Evolutionary conservation across 2,888 invertebrate genomes (phyloP).

Genomic region (Acrocera orbiculus): DNA sequence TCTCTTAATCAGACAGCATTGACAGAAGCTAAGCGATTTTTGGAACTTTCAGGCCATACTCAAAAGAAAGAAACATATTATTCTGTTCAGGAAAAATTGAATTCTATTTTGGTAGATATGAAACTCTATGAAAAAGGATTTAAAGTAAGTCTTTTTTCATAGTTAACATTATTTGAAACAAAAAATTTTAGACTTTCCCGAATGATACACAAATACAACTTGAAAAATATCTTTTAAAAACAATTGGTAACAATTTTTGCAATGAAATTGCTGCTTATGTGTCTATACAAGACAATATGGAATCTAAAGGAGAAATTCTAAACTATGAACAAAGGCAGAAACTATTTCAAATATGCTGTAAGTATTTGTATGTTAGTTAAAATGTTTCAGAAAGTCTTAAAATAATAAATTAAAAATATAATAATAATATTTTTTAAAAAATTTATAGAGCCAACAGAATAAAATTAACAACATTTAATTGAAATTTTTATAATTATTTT

Average conservation of each 20-base stretch:
- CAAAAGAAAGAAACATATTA: constrained; percentile 62
- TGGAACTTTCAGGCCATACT: constrained; percentile 54
- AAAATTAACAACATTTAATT: background rate
- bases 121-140: constrained; percentile 67
- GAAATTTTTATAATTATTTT: background rate
- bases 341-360: constrained; percentile 42
- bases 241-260: constrained; percentile 64
- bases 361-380: background rate
- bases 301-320: constrained; percentile 35
- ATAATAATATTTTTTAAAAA: background rate
- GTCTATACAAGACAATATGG: constrained; percentile 52
- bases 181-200: constrained; percentile 33
- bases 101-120: constrained; percentile 54
- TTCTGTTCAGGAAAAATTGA: constrained; percentile 67
- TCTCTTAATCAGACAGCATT: constrained; percentile 48
- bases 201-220: constrained; percentile 47
- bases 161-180: background rate
- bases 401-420: background rate
- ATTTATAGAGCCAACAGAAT: background rate
- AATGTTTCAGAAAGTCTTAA: background rate
- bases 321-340: constrained; percentile 51
- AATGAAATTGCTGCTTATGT: constrained; percentile 63
- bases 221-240: constrained; percentile 67
- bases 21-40: constrained; percentile 51
- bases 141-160: constrained; percentile 25